These are phyloP conservation scores for Zophobas morio DNA, from an alignment of 1,140 invertebrate species.

Conservation along the genomic window DNA sequence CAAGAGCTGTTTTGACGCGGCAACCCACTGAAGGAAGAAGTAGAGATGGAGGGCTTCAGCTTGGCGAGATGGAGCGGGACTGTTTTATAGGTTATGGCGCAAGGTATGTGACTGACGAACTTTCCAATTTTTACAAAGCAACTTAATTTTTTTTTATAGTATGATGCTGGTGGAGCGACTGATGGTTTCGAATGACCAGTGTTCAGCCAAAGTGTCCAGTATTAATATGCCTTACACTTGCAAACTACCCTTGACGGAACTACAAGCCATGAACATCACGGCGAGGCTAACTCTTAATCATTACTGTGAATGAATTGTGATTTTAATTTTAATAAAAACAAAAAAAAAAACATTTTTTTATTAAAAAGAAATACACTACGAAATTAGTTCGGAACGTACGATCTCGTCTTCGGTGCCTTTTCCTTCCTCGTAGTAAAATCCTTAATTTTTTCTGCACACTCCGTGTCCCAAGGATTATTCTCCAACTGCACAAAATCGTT, in stretches of 20 bases:
- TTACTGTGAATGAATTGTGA: constrained; percentile 72
- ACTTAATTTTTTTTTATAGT: constrained; percentile 70
- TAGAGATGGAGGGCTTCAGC: constrained; percentile 95
- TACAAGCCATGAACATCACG: constrained; percentile 98
- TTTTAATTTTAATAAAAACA: too few species aligned
- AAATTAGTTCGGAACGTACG: too few species aligned
- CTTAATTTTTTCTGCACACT: too few species aligned
- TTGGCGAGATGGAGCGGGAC: constrained; percentile 99
- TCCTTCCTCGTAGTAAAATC: too few species aligned
- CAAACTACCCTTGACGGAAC: constrained; percentile 97
- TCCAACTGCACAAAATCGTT: too few species aligned
- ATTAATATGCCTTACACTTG: constrained; percentile 99
- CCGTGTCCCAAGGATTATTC: too few species aligned
- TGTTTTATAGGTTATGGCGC: constrained; percentile 99
- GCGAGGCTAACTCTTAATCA: constrained; percentile 88
- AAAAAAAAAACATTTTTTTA: background rate
- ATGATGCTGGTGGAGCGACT: constrained; percentile 97
- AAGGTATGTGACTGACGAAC: constrained; percentile 70
- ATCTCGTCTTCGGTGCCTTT: too few species aligned
- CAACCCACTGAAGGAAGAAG: constrained; percentile 98
- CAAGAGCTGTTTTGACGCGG: constrained; percentile 93
- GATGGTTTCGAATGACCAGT: constrained; percentile 98
- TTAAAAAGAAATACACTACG: background rate
- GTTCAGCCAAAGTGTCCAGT: constrained; percentile 90
- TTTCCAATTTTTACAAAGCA: background rate